These are phyloP conservation scores for Tetranychus truncatus DNA, from an alignment of 2,888 invertebrate genomes.

Conservation along the genomic window DNA sequence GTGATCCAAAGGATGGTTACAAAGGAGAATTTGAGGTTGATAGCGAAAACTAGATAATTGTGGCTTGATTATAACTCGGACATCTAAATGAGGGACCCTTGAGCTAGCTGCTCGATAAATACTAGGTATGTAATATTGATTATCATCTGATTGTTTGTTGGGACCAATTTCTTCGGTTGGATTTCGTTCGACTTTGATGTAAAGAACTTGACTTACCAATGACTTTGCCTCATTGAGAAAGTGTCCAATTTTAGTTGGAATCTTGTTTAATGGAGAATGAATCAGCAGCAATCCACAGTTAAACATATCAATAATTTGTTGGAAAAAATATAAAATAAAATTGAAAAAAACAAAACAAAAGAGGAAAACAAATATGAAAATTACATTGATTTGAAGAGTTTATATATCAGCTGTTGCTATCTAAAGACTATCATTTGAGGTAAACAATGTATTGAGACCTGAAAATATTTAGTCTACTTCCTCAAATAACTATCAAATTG, in stretches of 20 bases:
- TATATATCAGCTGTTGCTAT: too few relatives aligned
- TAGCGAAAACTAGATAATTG: not conserved
- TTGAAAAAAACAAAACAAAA: not conserved
- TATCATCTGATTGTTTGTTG: not conserved
- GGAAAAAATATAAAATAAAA: not conserved
- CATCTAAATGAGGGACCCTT: conserved; percentile 6
- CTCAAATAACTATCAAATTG: too few relatives aligned
- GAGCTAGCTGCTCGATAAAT: conserved; percentile 12
- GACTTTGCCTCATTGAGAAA: conserved; percentile 3
- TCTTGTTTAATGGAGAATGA: not conserved
- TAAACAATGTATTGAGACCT: too few relatives aligned
- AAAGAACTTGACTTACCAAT: conserved; percentile 7
- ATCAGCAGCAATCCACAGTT: not conserved
- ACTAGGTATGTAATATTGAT: not conserved
- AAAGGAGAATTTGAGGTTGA: conserved; percentile 8
- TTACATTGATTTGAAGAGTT: too few relatives aligned
- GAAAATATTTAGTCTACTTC: too few relatives aligned
- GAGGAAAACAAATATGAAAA: not conserved
- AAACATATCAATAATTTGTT: not conserved
- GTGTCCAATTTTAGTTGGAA: not conserved
- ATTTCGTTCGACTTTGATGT: conserved; percentile 2
- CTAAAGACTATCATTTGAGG: too few relatives aligned
- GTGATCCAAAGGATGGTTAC: not conserved
- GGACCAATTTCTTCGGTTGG: not conserved
- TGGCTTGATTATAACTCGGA: conserved; percentile 1